These are phyloP conservation scores for Tanytarsus gracilentus DNA, from an alignment of 2,888 invertebrate species.

Conservation along the genomic window DNA sequence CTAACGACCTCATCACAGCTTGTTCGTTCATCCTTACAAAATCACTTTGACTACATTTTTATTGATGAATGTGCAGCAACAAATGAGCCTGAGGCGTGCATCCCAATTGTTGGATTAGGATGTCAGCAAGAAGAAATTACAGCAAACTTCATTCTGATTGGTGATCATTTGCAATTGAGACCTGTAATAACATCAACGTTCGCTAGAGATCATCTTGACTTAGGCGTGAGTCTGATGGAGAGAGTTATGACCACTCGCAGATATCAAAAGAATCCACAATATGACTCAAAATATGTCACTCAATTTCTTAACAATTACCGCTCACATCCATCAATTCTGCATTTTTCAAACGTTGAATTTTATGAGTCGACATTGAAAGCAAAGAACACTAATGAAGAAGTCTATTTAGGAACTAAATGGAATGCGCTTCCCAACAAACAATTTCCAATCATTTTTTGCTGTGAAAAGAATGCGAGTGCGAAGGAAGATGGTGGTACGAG, in stretches of 20 bases:
- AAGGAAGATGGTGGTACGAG: neutral
- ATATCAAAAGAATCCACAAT: slow-evolving; percentile 33
- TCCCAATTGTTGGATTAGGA: slow-evolving; percentile 44
- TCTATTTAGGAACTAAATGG: slow-evolving; percentile 36
- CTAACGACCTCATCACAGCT: slow-evolving; percentile 47
- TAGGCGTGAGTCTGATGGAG: slow-evolving; percentile 53
- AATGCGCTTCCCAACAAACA: slow-evolving; percentile 41
- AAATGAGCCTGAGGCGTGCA: slow-evolving; percentile 57
- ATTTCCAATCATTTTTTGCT: slow-evolving; percentile 53
- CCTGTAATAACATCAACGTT: slow-evolving; percentile 47
- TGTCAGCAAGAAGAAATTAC: neutral
- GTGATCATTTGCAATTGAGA: slow-evolving; percentile 66
- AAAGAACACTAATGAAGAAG: neutral
- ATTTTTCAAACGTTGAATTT: slow-evolving; percentile 60
- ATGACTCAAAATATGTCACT: slow-evolving; percentile 55
- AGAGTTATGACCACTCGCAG: slow-evolving; percentile 52
- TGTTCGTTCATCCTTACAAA: neutral
- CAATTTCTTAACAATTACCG: slow-evolving; percentile 68
- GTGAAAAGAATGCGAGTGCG: slow-evolving; percentile 35
- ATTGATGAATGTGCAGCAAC: slow-evolving; percentile 71
- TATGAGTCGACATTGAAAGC: slow-evolving; percentile 56
- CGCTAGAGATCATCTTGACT: slow-evolving; percentile 32
- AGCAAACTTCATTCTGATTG: slow-evolving; percentile 36
- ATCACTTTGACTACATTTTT: slow-evolving; percentile 55
- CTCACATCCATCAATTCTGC: slow-evolving; percentile 55